Conservation (phyloP, 2,888 invertebrate species). For the Pegoplata infirma region DNA sequence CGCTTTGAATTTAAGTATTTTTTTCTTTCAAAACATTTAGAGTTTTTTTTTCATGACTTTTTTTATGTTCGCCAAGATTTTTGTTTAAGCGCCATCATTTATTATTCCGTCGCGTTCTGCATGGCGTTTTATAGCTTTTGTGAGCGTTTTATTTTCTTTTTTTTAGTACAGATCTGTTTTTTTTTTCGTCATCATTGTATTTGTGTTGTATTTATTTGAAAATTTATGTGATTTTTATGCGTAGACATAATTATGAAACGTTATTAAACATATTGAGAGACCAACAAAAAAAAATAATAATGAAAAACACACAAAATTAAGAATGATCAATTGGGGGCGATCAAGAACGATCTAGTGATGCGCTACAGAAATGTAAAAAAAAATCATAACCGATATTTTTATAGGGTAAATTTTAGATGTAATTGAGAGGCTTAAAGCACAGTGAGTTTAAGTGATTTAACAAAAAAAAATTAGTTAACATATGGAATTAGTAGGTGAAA, state of each 20-base stretch:
- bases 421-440: too few relatives aligned
- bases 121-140: constrained; percentile 60
- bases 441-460: too few relatives aligned
- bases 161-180: constrained; percentile 36
- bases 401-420: too few relatives aligned
- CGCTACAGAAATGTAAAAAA: too few relatives aligned
- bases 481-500: too few relatives aligned
- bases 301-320: not conserved
- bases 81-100: constrained; percentile 76
- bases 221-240: constrained; percentile 77
- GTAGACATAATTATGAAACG: constrained; percentile 75
- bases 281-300: constrained; percentile 4
- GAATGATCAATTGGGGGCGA: not conserved
- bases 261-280: constrained; percentile 61
- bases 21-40: constrained; percentile 38
- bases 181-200: too few relatives aligned
- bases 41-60: constrained; percentile 52
- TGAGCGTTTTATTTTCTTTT: constrained; percentile 17
- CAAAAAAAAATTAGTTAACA: too few relatives aligned
- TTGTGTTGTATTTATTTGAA: constrained; percentile 71
- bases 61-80: constrained; percentile 57
- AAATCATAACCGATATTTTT: too few relatives aligned
- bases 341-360: not conserved
- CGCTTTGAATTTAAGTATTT: constrained; percentile 63
- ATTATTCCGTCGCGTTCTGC: constrained; percentile 69